Conservation (phyloP, 1,140 invertebrate genomes). For the Anoplolepis gracilipes region DNA sequence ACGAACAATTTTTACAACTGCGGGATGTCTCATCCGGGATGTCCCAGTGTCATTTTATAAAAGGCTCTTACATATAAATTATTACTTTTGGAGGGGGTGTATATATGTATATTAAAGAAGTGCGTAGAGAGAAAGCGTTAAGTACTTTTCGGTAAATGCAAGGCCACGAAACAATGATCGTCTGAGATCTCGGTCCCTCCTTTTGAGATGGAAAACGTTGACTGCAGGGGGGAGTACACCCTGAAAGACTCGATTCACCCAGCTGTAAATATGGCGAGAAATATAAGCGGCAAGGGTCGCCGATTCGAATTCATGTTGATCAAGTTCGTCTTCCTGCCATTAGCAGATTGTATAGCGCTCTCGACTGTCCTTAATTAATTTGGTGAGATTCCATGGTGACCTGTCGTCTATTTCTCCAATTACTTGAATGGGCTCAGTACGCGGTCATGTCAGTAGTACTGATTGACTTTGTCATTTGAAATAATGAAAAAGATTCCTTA, state of each 20-base stretch:
- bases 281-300: slow-evolving; percentile 57
- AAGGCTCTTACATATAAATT: background rate
- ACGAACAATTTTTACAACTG: background rate
- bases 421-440: slow-evolving; percentile 66
- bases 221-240: slow-evolving; percentile 1
- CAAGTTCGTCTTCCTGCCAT: slow-evolving; percentile 77
- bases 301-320: slow-evolving; percentile 77
- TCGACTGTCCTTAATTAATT: slow-evolving; percentile 77
- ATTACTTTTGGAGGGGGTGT: slow-evolving; percentile 10
- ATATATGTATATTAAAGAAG: slow-evolving; percentile 20
- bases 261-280: slow-evolving; percentile 53
- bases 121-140: background rate
- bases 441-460: slow-evolving; percentile 1
- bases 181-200: slow-evolving; percentile 38
- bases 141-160: slow-evolving; percentile 50
- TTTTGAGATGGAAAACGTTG: slow-evolving; percentile 65
- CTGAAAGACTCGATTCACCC: slow-evolving; percentile 67
- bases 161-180: slow-evolving; percentile 68
- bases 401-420: slow-evolving; percentile 76
- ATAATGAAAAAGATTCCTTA: slow-evolving; percentile 7
- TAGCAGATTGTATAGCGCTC: slow-evolving; percentile 81
- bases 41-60: slow-evolving; percentile 43
- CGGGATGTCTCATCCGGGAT: background rate
- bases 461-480: background rate
- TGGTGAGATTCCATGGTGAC: slow-evolving; percentile 76